A percentile compares a stretch with the other conserved stretches of the same genome.
These are phyloP conservation scores for Pseudococcus viburni DNA, from an alignment of 2,888 invertebrate species.

Conservation along the genomic window DNA sequence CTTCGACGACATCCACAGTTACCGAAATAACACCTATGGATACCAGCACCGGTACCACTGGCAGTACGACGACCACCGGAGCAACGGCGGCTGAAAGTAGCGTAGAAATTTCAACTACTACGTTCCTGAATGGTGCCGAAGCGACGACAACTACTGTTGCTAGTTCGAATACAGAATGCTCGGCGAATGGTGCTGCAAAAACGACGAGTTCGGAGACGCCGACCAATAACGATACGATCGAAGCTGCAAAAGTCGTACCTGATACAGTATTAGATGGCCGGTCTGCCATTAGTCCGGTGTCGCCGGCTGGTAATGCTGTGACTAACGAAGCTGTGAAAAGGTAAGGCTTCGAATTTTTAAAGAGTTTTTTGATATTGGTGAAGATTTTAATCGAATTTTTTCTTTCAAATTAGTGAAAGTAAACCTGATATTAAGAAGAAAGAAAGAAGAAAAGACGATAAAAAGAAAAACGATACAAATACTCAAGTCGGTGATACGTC, in stretches of 20 bases:
- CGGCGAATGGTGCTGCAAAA: neutral
- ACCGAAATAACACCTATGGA: conserved; percentile 69
- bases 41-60: conserved; percentile 66
- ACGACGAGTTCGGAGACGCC: neutral
- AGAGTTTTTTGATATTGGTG: neutral
- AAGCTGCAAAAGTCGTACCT: neutral
- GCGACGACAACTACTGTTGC: neutral
- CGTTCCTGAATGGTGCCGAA: conserved; percentile 43
- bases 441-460: conserved; percentile 76
- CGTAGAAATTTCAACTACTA: conserved; percentile 69
- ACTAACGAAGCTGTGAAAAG: conserved; percentile 32
- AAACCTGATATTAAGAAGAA: conserved; percentile 76
- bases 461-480: conserved; percentile 72
- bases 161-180: neutral
- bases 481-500: conserved; percentile 75
- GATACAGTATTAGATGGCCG: conserved; percentile 3
- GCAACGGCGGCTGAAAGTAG: conserved; percentile 54
- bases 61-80: neutral
- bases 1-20: conserved; percentile 65
- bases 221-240: neutral
- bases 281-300: conserved; percentile 11
- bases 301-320: conserved; percentile 23
- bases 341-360: neutral
- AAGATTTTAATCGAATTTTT: neutral
- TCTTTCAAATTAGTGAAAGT: conserved; percentile 70